Conservation (phyloP, 2,888 invertebrate genomes). For the Drosophila flavopinicola region DNA sequence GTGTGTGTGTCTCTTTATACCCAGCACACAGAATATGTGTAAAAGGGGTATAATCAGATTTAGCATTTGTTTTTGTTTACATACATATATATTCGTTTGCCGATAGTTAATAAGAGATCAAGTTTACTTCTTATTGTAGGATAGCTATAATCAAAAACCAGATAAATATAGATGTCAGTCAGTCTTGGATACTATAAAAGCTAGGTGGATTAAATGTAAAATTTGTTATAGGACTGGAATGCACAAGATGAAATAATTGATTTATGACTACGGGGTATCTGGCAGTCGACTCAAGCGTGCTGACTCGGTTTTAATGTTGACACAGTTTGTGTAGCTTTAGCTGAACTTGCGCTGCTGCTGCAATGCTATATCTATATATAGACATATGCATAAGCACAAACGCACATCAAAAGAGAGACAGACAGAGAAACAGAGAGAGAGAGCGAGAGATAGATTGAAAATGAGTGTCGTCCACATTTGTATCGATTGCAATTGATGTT, state of each 20-base stretch:
- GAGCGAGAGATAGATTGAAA: background rate
- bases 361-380: slow-evolving; percentile 66
- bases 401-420: slow-evolving; percentile 8
- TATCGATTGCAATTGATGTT: slow-evolving; percentile 22
- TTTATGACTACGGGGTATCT: slow-evolving; percentile 9
- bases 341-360: slow-evolving; percentile 64
- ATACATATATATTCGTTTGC: too few species aligned
- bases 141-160: too few species aligned
- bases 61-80: background rate
- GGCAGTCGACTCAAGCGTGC: background rate
- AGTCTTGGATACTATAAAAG: too few species aligned
- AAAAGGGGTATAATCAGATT: background rate
- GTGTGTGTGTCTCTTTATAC: slow-evolving; percentile 8
- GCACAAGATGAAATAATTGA: too few species aligned
- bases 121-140: too few species aligned
- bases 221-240: too few species aligned
- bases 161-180: too few species aligned
- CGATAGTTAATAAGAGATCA: too few species aligned
- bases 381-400: slow-evolving; percentile 37
- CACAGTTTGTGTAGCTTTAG: slow-evolving; percentile 68
- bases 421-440: background rate
- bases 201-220: too few species aligned
- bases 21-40: background rate
- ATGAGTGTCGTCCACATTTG: slow-evolving; percentile 12
- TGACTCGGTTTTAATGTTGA: slow-evolving; percentile 47